These are phyloP conservation scores for Sabatieria punctata DNA, from an alignment of 2,888 invertebrate genomes.

Conservation along the genomic window DNA sequence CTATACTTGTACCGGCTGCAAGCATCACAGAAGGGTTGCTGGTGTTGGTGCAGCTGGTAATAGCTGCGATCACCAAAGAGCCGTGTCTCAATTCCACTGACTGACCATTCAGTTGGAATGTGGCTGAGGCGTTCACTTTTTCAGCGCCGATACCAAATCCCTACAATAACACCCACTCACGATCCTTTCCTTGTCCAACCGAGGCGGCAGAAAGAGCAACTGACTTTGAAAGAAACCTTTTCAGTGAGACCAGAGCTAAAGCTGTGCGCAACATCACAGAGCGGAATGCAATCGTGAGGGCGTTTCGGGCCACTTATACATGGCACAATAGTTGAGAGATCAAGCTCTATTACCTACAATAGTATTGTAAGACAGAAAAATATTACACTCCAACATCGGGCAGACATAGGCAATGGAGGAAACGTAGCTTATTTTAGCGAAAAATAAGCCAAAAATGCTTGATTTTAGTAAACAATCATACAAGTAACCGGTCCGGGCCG, in stretches of 20 bases:
- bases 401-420: neutral
- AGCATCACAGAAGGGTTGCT: conserved; percentile 96
- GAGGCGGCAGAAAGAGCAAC: neutral
- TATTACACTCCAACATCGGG: neutral
- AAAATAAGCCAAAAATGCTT: too few relatives aligned
- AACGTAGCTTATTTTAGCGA: neutral
- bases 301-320: conserved; percentile 92
- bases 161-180: conserved; percentile 45
- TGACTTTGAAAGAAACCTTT: conserved; percentile 48
- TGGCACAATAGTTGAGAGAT: conserved; percentile 69
- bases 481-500: too few relatives aligned
- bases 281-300: conserved; percentile 85
- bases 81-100: conserved; percentile 33
- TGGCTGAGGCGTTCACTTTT: neutral
- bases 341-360: conserved; percentile 55
- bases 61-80: conserved; percentile 87
- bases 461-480: neutral
- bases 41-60: conserved; percentile 94
- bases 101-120: conserved; percentile 11
- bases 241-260: conserved; percentile 64
- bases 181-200: neutral
- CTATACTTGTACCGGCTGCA: conserved; percentile 60
- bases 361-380: conserved; percentile 1
- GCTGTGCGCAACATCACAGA: conserved; percentile 71
- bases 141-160: conserved; percentile 60